Evolutionary conservation across 35 echinoderm and acorn worm genomes (phyloP).

Genomic region (Apostichopus californicus): DNA sequence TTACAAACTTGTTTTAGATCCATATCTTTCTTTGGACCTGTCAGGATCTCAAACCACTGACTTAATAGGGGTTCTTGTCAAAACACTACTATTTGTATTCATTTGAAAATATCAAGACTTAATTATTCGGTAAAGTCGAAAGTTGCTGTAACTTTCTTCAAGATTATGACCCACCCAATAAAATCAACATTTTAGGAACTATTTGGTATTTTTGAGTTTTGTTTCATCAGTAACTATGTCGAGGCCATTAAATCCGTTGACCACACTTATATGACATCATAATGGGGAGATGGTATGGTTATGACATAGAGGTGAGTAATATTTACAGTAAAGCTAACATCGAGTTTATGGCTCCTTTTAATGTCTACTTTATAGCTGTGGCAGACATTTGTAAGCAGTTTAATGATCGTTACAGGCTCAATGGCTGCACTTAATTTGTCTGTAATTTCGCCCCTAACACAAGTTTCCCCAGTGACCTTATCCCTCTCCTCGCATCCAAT

Average conservation of each 20-base stretch:
- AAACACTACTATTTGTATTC: too few species aligned
- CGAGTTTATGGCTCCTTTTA: neutral
- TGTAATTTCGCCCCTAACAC: neutral
- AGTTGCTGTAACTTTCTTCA: too few species aligned
- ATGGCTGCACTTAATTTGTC: neutral
- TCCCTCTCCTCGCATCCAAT: too few species aligned
- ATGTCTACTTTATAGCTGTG: neutral
- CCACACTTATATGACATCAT: neutral
- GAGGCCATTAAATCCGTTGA: neutral
- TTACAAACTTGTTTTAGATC: too few species aligned
- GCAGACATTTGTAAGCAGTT: constrained; percentile 1
- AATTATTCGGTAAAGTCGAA: too few species aligned
- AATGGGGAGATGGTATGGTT: neutral
- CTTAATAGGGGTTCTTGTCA: too few species aligned
- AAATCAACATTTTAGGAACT: too few species aligned
- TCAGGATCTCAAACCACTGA: too few species aligned
- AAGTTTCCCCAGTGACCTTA: neutral
- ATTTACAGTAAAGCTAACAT: neutral
- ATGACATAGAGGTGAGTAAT: neutral
- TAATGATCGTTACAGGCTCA: constrained; percentile 4
- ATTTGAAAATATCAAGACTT: too few species aligned
- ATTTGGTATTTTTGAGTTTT: neutral
- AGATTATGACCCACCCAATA: too few species aligned
- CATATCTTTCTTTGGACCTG: too few species aligned
- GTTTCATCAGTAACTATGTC: neutral